Percentiles rank a stretch among this genome's conserved stretches.
Evolutionary conservation across 2,113 vertebrate species (phyloP).

Genomic region (Puffinus mauretanicus): DNA sequence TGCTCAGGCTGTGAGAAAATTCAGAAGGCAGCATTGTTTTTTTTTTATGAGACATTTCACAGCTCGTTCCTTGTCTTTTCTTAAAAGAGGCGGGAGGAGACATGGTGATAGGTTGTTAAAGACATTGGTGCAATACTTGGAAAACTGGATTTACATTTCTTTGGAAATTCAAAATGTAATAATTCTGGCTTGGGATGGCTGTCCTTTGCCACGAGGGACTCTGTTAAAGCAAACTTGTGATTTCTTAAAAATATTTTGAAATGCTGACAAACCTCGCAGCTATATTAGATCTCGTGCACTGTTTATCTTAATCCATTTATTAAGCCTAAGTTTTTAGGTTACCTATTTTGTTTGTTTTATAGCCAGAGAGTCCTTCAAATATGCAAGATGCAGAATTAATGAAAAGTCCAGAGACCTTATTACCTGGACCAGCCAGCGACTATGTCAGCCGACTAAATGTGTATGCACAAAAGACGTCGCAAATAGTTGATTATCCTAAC

Average conservation of each 20-base stretch:
- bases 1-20: neutral
- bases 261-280: neutral
- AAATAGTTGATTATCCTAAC: neutral
- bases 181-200: neutral
- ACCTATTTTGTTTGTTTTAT: neutral
- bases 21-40: neutral
- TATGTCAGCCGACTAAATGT: conserved; percentile 43
- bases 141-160: neutral
- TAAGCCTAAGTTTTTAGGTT: neutral
- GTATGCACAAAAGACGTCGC: fast-evolving
- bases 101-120: neutral
- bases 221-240: neutral
- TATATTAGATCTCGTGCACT: neutral
- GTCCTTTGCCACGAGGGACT: neutral
- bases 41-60: neutral
- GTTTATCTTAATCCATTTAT: neutral
- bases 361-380: neutral
- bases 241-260: neutral
- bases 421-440: neutral
- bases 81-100: neutral
- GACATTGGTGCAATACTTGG: neutral
- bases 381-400: neutral
- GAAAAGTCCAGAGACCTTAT: neutral
- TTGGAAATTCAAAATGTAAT: neutral
- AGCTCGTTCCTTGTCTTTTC: neutral